phyloP scores from a whole-genome alignment of 1,140 invertebrate genomes.

The Leptinotarsa defecta region DNA sequence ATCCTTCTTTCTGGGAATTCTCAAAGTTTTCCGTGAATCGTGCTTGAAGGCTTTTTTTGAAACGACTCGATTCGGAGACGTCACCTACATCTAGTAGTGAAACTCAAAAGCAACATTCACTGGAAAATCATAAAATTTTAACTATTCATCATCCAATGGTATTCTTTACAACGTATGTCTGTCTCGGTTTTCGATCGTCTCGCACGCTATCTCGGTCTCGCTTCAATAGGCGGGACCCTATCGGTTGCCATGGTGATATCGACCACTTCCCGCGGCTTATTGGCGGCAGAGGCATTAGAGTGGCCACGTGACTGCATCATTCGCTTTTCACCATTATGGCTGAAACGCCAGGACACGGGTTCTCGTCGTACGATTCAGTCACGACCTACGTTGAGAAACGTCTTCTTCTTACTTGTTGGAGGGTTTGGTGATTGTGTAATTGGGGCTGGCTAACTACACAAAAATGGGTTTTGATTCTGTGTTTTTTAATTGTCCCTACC shows the following conservation, averaged over 20 bases:
- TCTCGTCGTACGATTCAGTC: conserved; percentile 31
- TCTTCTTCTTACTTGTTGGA: conserved; percentile 15
- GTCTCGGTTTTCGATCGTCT: conserved; percentile 38
- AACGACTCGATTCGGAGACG: conserved; percentile 29
- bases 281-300: conserved; percentile 42
- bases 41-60: too few species aligned
- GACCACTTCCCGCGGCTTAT: conserved; percentile 39
- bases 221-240: conserved; percentile 43
- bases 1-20: too few species aligned
- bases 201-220: conserved; percentile 35
- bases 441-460: too few species aligned
- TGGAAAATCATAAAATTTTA: conserved; percentile 56
- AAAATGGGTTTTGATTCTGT: too few species aligned
- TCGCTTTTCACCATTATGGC: conserved; percentile 52
- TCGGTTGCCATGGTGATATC: conserved; percentile 49
- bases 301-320: conserved; percentile 46
- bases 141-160: conserved; percentile 57
- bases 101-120: conserved; percentile 52
- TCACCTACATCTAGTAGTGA: conserved; percentile 56
- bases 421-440: background rate
- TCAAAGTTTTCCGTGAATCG: too few species aligned
- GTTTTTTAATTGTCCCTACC: too few species aligned
- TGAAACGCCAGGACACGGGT: conserved; percentile 31
- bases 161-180: conserved; percentile 46
- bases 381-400: conserved; percentile 35